Evolutionary conservation across 2,888 invertebrate genomes (phyloP).

Genomic region (Eupeodes latifasciatus): DNA sequence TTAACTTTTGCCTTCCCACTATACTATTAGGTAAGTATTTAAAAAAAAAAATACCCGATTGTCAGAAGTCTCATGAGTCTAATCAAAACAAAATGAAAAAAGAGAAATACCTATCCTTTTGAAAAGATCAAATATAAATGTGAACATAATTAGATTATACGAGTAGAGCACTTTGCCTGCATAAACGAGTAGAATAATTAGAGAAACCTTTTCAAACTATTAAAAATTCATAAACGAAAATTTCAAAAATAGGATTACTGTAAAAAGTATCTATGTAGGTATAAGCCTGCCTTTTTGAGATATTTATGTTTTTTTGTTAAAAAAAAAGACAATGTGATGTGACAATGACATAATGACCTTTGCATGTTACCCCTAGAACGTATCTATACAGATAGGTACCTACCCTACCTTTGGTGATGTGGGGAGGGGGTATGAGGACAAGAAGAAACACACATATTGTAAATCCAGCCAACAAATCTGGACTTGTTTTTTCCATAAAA

Average conservation of each 20-base stretch:
- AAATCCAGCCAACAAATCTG: constrained; percentile 34
- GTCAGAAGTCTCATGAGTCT: background rate
- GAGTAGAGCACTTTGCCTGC: no score
- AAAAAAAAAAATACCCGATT: background rate
- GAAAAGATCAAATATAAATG: background rate
- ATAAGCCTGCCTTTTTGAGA: no score
- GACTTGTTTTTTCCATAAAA: constrained; percentile 46
- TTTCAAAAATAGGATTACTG: background rate
- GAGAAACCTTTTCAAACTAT: background rate
- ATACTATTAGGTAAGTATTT: no score
- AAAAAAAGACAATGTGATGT: background rate
- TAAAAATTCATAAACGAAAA: constrained; percentile 2
- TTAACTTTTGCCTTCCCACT: no score
- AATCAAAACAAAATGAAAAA: background rate
- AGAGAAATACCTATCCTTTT: constrained; percentile 4
- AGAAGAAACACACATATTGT: background rate
- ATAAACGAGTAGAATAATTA: background rate
- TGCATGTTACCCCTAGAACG: constrained; percentile 3
- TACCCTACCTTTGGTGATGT: no score
- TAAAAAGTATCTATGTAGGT: background rate
- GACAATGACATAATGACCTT: constrained; percentile 23
- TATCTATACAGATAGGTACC: background rate
- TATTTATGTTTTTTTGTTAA: background rate
- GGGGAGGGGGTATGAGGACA: no score
- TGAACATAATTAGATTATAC: no score